A percentile compares a stretch with the other conserved stretches of the same genome.
Conservation (phyloP, 2,888 invertebrate genomes). For the Poecilus cupreus region DNA sequence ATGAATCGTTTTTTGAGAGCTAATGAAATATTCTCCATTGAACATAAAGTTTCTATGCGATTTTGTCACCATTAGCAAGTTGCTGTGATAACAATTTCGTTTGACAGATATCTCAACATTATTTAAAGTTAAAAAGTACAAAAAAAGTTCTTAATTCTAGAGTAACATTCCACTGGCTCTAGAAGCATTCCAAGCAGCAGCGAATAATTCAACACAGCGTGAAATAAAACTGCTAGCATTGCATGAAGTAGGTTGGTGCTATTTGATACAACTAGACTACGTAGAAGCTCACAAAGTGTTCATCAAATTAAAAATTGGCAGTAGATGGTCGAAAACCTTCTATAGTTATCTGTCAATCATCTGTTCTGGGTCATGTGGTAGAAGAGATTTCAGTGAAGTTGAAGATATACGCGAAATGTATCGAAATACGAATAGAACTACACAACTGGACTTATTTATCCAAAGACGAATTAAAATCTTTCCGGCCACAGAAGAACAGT, state of each 20-base stretch:
- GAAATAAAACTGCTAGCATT: slow-evolving; percentile 78
- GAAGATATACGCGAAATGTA: slow-evolving; percentile 66
- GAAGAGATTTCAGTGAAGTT: slow-evolving; percentile 64
- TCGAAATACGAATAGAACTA: slow-evolving; percentile 66
- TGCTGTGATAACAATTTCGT: too few species aligned
- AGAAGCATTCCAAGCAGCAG: slow-evolving; percentile 76
- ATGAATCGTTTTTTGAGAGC: too few species aligned
- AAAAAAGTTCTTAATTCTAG: slow-evolving; percentile 70
- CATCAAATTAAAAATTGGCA: slow-evolving; percentile 75
- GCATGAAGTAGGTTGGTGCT: slow-evolving; percentile 81
- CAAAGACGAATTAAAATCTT: slow-evolving; percentile 66
- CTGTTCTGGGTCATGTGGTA: slow-evolving; percentile 68
- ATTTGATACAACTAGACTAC: slow-evolving; percentile 78
- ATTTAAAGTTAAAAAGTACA: too few species aligned
- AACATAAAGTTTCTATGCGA: too few species aligned
- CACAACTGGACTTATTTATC: slow-evolving; percentile 69
- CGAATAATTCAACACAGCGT: slow-evolving; percentile 77
- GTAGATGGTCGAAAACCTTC: slow-evolving; percentile 80
- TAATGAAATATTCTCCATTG: too few species aligned
- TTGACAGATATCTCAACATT: too few species aligned
- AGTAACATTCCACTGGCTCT: slow-evolving; percentile 77
- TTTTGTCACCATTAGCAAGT: too few species aligned
- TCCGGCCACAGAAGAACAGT: slow-evolving; percentile 65
- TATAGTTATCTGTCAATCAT: slow-evolving; percentile 78
- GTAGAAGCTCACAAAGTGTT: slow-evolving; percentile 74